phyloP scores from a whole-genome alignment of 92 coral and sea anemone genomes.

The Palythoa heliodiscus region DNA sequence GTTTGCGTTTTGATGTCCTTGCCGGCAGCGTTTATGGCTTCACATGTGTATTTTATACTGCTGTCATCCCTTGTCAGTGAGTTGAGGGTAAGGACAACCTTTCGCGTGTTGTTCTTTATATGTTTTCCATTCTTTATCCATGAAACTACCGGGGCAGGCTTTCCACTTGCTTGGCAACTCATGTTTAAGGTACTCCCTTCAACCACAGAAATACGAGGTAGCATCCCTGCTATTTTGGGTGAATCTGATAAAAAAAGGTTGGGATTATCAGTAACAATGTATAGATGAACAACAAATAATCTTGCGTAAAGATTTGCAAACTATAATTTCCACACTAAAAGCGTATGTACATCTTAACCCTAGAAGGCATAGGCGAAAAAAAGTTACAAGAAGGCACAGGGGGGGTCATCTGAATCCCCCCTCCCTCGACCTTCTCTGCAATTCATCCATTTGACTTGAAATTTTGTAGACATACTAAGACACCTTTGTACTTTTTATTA shows the following conservation, averaged over 20 bases:
- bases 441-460: too few relatives aligned
- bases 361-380: too few relatives aligned
- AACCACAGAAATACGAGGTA: neutral
- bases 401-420: too few relatives aligned
- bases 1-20: neutral
- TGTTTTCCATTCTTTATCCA: neutral
- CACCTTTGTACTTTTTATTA: too few relatives aligned
- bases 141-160: neutral
- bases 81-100: neutral
- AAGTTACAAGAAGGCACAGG: too few relatives aligned
- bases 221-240: neutral
- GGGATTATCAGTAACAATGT: neutral
- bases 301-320: too few relatives aligned
- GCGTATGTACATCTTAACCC: too few relatives aligned
- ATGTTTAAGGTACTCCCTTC: neutral
- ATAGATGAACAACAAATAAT: too few relatives aligned
- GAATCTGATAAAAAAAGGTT: neutral
- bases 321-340: too few relatives aligned
- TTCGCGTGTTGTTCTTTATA: neutral
- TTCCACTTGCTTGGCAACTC: conserved; percentile 1
- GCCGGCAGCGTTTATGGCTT: neutral
- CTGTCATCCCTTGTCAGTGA: conserved; percentile 7
- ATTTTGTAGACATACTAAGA: too few relatives aligned
- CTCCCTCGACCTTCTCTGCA: too few relatives aligned
- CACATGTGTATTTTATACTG: neutral